Conservation (phyloP, 2,113 vertebrate species). For the Periophthalmodon schlosseri region DNA sequence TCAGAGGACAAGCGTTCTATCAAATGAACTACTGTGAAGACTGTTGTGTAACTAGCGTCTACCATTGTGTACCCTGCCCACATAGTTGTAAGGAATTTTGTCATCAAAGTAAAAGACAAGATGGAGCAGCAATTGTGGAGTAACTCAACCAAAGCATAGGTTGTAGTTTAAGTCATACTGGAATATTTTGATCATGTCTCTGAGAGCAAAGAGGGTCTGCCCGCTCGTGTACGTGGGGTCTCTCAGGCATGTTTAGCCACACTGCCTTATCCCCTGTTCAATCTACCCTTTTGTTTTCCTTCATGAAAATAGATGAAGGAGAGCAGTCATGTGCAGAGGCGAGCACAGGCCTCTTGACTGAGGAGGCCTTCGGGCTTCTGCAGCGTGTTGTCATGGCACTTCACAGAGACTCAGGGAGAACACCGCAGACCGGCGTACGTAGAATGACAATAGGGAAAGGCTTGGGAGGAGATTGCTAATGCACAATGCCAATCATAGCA, state of each 20-base stretch:
- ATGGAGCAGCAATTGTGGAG: background rate
- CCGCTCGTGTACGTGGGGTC: conserved; percentile 49
- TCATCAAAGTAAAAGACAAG: background rate
- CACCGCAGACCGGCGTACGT: conserved; percentile 46
- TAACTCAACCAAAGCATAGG: conserved; percentile 14
- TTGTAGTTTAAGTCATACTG: conserved; percentile 42
- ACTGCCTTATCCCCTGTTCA: conserved; percentile 61
- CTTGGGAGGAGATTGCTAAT: conserved; percentile 57
- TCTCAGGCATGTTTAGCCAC: conserved; percentile 56
- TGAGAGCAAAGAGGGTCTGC: conserved; percentile 37
- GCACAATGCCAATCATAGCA: conserved; percentile 62
- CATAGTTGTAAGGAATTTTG: background rate
- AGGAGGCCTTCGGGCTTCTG: conserved; percentile 71
- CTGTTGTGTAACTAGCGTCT: no score
- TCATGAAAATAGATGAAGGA: conserved; percentile 73
- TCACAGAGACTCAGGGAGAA: conserved; percentile 66
- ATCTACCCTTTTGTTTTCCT: conserved; percentile 68
- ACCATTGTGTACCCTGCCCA: background rate
- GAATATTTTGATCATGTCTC: conserved; percentile 44
- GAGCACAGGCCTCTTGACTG: conserved; percentile 66
- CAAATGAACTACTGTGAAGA: no score
- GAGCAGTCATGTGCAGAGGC: conserved; percentile 70
- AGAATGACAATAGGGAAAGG: conserved; percentile 67
- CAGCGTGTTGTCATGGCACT: conserved; percentile 69
- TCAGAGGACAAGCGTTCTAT: no score